Evolutionary conservation across 2,797 vertebrate genomes (phyloP).

Genomic region (Poeciliopsis infans): DNA sequence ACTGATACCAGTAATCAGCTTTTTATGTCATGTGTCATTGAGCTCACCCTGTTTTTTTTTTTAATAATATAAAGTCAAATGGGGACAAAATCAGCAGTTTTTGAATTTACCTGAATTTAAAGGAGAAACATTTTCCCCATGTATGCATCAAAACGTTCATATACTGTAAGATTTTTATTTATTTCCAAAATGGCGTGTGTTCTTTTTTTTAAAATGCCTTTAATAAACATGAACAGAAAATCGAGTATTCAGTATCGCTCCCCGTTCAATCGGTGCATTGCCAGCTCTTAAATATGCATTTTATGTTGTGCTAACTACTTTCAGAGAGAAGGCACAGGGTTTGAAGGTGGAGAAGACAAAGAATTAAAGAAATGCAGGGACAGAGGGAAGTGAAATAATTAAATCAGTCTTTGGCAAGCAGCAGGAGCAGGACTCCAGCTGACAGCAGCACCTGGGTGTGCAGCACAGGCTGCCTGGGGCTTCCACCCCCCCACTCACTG

Average conservation of each 20-base stretch:
- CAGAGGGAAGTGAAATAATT: slow-evolving; percentile 85
- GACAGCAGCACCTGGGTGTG: slow-evolving; percentile 90
- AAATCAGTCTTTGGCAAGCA: slow-evolving; percentile 88
- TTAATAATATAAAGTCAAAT: background rate
- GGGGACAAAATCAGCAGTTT: too few relatives aligned
- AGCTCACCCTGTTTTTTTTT: background rate
- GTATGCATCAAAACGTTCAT: background rate
- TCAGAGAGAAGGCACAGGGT: slow-evolving; percentile 46
- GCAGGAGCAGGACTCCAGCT: slow-evolving; percentile 93
- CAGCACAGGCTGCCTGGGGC: slow-evolving; percentile 80
- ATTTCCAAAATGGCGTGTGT: background rate
- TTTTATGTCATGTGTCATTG: background rate
- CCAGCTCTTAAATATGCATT: slow-evolving; percentile 29
- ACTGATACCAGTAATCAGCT: background rate
- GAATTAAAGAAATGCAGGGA: slow-evolving; percentile 76
- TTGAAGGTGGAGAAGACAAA: slow-evolving; percentile 65
- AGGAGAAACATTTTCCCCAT: background rate
- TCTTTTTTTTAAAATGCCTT: background rate
- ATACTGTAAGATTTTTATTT: background rate
- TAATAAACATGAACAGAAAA: background rate
- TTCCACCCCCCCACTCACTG: slow-evolving; percentile 39
- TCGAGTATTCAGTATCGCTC: background rate
- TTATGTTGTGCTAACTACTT: slow-evolving; percentile 34
- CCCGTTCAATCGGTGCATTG: background rate
- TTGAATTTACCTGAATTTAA: background rate